Evolutionary conservation across 2,888 invertebrate species (phyloP).

Genomic region (Scaptomyza polygonia): DNA sequence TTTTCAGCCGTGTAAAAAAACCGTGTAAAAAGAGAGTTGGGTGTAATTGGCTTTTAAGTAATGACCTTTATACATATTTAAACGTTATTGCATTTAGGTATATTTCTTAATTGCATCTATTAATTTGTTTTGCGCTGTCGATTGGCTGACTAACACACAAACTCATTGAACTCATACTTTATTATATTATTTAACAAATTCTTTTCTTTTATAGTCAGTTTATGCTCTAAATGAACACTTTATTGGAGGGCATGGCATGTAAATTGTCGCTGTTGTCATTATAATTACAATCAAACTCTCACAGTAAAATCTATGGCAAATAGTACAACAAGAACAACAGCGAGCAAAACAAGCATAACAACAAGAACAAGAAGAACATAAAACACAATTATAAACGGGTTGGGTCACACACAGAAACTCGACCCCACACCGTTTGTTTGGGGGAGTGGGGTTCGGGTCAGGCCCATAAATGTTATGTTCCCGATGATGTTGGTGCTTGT

Average conservation of each 20-base stretch:
- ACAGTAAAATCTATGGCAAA: slow-evolving; percentile 44
- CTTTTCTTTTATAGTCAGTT: neutral
- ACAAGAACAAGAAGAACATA: slow-evolving; percentile 28
- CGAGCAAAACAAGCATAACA: slow-evolving; percentile 16
- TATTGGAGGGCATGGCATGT: slow-evolving; percentile 50
- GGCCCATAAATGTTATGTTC: slow-evolving; percentile 72
- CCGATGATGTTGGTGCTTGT: slow-evolving; percentile 47
- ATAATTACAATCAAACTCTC: slow-evolving; percentile 67
- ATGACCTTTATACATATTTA: neutral
- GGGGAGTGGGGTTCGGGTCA: slow-evolving; percentile 67
- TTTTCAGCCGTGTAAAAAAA: no score
- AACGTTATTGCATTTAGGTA: slow-evolving; percentile 1
- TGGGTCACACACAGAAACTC: slow-evolving; percentile 47
- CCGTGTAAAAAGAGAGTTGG: no score
- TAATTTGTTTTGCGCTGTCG: slow-evolving; percentile 27
- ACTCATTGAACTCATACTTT: slow-evolving; percentile 41
- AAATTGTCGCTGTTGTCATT: slow-evolving; percentile 64
- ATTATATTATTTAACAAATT: slow-evolving; percentile 14
- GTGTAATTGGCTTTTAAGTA: neutral
- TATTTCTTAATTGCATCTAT: slow-evolving; percentile 7
- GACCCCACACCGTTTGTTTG: slow-evolving; percentile 41
- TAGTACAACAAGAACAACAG: slow-evolving; percentile 20
- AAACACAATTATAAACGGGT: slow-evolving; percentile 66
- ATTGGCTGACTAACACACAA: slow-evolving; percentile 31
- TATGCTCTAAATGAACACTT: slow-evolving; percentile 5